Evolutionary conservation across 2,888 invertebrate genomes (phyloP).

Genomic region (Ectemnius continuus): DNA sequence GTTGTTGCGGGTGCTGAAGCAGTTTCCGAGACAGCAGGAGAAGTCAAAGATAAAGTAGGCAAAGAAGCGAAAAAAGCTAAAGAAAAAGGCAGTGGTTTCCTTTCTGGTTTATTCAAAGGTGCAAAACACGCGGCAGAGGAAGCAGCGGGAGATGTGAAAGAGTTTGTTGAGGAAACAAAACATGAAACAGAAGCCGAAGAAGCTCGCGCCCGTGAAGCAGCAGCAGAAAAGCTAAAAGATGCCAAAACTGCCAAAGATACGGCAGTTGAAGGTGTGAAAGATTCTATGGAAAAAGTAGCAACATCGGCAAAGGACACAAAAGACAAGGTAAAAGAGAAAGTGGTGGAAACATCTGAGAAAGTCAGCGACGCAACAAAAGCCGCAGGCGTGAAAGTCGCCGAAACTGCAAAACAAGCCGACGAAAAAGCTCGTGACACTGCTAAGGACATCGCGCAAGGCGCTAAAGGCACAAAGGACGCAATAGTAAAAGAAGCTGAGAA

Average conservation of each 20-base stretch:
- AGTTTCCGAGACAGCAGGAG: slow-evolving; percentile 38
- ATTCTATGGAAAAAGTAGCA: slow-evolving; percentile 34
- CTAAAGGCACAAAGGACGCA: slow-evolving; percentile 40
- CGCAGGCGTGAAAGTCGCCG: slow-evolving; percentile 35
- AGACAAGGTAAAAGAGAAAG: slow-evolving; percentile 57
- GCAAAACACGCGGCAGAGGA: slow-evolving; percentile 23
- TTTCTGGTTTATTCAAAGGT: slow-evolving; percentile 35
- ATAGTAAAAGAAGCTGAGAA: slow-evolving; percentile 51
- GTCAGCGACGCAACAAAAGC: slow-evolving; percentile 22
- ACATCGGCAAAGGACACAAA: slow-evolving; percentile 44
- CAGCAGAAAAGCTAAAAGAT: slow-evolving; percentile 30
- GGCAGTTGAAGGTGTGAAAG: slow-evolving; percentile 23
- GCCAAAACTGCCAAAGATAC: background rate
- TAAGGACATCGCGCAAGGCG: slow-evolving; percentile 30
- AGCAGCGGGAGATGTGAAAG: slow-evolving; percentile 14
- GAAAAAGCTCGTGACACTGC: slow-evolving; percentile 66
- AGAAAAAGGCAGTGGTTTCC: slow-evolving; percentile 59
- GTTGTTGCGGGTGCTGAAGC: slow-evolving; percentile 15
- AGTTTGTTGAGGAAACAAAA: slow-evolving; percentile 19
- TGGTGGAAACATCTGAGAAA: slow-evolving; percentile 23
- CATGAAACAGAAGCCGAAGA: slow-evolving; percentile 71
- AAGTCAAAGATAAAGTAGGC: slow-evolving; percentile 33
- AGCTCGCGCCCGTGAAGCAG: slow-evolving; percentile 46
- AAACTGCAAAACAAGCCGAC: slow-evolving; percentile 79
- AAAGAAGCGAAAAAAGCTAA: slow-evolving; percentile 64